These are phyloP conservation scores for Passer domesticus DNA, from an alignment of 2,113 vertebrate species.

Conservation along the genomic window DNA sequence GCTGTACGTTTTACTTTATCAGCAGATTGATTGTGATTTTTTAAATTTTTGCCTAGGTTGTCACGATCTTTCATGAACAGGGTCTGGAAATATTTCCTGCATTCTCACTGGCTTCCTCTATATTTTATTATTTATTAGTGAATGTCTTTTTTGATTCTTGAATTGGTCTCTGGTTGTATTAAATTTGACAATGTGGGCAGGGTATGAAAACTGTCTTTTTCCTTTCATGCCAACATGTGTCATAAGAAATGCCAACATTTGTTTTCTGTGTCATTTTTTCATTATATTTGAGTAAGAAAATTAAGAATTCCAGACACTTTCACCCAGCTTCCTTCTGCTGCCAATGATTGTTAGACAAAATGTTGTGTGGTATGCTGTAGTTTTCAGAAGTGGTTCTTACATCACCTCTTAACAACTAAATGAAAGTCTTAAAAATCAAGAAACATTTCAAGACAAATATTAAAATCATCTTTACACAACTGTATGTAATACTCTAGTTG, in stretches of 20 bases:
- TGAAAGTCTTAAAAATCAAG: background rate
- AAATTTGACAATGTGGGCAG: background rate
- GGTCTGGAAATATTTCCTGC: background rate
- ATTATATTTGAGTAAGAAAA: background rate
- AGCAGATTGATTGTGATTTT: background rate
- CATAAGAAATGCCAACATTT: background rate
- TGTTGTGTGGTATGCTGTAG: fast-evolving
- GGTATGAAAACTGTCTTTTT: background rate
- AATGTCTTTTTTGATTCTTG: background rate
- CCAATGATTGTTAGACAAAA: background rate
- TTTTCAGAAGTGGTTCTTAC: background rate
- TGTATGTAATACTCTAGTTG: background rate
- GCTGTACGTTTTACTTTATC: background rate
- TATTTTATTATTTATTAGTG: background rate
- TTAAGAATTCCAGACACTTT: background rate
- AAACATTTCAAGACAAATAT: background rate
- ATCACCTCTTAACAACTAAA: background rate
- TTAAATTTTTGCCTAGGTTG: background rate
- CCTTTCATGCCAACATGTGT: background rate
- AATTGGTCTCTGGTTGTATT: background rate
- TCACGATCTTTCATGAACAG: background rate
- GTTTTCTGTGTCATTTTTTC: background rate
- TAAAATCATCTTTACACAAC: background rate
- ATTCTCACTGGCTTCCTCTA: background rate
- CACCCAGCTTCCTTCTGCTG: background rate